Conservation (phyloP, 2,888 invertebrate species). For the Dynastes tityus region DNA sequence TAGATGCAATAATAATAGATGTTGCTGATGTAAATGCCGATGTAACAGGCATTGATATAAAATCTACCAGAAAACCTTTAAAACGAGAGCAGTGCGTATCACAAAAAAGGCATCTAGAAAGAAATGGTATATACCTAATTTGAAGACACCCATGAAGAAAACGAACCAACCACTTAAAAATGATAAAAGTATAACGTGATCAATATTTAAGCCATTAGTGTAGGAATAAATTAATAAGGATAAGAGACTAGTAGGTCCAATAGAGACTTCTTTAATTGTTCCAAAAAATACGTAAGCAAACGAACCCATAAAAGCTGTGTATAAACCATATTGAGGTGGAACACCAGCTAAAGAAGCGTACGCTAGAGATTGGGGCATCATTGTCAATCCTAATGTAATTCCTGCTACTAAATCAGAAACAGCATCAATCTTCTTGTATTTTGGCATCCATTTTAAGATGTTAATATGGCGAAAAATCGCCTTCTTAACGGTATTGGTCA, state of each 20-base stretch:
- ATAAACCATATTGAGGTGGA: slow-evolving; percentile 92
- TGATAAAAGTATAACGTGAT: slow-evolving; percentile 83
- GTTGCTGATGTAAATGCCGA: slow-evolving; percentile 90
- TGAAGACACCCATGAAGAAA: slow-evolving; percentile 85
- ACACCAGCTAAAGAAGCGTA: slow-evolving; percentile 90
- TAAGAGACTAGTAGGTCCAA: slow-evolving; percentile 96
- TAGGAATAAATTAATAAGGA: slow-evolving; percentile 86
- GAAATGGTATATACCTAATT: slow-evolving; percentile 75
- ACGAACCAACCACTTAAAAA: slow-evolving; percentile 87
- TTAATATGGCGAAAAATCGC: slow-evolving; percentile 59
- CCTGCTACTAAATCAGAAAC: slow-evolving; percentile 91
- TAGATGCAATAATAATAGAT: slow-evolving; percentile 82
- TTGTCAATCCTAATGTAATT: slow-evolving; percentile 89
- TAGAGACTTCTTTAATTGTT: slow-evolving; percentile 88
- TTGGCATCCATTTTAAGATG: slow-evolving; percentile 78
- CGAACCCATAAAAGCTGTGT: slow-evolving; percentile 92
- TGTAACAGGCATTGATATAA: slow-evolving; percentile 88
- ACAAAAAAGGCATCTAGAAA: not conserved
- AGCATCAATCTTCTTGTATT: slow-evolving; percentile 79
- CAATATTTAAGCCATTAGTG: slow-evolving; percentile 79
- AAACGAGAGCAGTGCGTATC: slow-evolving; percentile 46
- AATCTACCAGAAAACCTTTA: slow-evolving; percentile 86
- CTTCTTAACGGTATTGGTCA: slow-evolving; percentile 28
- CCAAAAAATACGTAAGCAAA: slow-evolving; percentile 92
- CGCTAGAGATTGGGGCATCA: slow-evolving; percentile 95